phyloP scores from a whole-genome alignment of 2,113 vertebrate genomes.

The Apaloderma vittatum region DNA sequence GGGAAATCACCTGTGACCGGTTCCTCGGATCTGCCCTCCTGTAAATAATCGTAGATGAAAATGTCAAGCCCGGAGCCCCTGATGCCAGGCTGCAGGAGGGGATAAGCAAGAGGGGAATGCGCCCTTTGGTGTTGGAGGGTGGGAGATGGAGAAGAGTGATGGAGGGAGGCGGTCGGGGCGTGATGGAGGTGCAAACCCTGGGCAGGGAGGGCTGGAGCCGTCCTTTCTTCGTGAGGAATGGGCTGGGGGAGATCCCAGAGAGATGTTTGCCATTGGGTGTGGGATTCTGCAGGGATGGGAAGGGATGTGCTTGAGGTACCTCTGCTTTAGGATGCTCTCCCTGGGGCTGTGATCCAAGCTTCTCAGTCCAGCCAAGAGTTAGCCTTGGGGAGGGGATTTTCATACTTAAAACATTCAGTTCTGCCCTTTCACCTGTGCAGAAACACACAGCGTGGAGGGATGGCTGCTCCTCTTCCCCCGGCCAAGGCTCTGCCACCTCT shows the following conservation, averaged over 20 bases:
- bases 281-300: neutral
- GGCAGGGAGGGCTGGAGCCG: neutral
- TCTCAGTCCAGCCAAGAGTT: accelerated
- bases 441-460: accelerated
- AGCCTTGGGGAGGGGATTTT: neutral
- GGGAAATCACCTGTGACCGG: conserved; percentile 32
- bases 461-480: neutral
- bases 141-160: neutral
- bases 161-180: accelerated
- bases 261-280: accelerated
- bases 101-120: neutral
- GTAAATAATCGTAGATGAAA: conserved; percentile 69
- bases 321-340: neutral
- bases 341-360: neutral
- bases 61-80: conserved; percentile 58
- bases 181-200: neutral
- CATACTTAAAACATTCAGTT: accelerated
- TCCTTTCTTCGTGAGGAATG: neutral
- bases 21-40: neutral
- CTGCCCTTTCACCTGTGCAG: neutral
- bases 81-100: conserved; percentile 25
- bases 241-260: neutral
- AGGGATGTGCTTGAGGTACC: neutral
- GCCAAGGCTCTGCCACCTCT: neutral
- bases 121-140: neutral